Base-by-base conservation (phyloP, 2,113 vertebrate species). In the Apeltes quadracus region DNA sequence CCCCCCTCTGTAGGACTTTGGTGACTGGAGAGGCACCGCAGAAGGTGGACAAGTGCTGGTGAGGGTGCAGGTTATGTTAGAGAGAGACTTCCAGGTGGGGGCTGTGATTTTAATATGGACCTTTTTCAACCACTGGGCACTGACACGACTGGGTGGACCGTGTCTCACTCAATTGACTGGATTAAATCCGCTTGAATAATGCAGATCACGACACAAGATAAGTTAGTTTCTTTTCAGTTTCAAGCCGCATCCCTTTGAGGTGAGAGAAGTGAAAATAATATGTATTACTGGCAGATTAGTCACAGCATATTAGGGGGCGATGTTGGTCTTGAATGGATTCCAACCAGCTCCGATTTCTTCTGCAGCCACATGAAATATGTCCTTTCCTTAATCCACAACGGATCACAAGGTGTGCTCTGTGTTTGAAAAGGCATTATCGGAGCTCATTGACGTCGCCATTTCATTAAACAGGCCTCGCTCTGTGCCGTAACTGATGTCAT, bases 401-500 rank as follows among this genome's bases (percentile, higher is more conserved):
- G 62, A 69, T 72, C 77, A 82, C 25, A 62, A 86, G 61, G 63
- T 76, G 70, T 57, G 61, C 79, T 82, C 36, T 73, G 51, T 75
- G 59, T 76, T 85, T 83, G 78, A 62, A 79, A 89, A 73, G 69
- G 54, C 58, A 10, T 69, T 57, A 85, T 65, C 87, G 86, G 92
- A 85, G 73, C 50, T 72, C 74, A 67, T 79, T 89, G 81, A 83
- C 83, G 80, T 88, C 85, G 84, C 71, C 67, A 77, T 88, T 70
- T 82, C 63, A 84, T 88, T 79, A 83, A 90, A 89, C 79, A 87
- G 78, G 58, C 72, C 58, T 69, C n/a, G 61, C 61, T 54, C 73
- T 84, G 77, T 78, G 69, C 79, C 70, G 82, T 59, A 65, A 69
- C 78, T 93, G 87, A 93, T 89, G 90, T 92, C 86, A 92, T 86